Evolutionary conservation across 2,113 vertebrate genomes (phyloP), one percentile per base, ranked within the genome.

Genomic region (Stomatorhinus ivindoensis): DNA sequence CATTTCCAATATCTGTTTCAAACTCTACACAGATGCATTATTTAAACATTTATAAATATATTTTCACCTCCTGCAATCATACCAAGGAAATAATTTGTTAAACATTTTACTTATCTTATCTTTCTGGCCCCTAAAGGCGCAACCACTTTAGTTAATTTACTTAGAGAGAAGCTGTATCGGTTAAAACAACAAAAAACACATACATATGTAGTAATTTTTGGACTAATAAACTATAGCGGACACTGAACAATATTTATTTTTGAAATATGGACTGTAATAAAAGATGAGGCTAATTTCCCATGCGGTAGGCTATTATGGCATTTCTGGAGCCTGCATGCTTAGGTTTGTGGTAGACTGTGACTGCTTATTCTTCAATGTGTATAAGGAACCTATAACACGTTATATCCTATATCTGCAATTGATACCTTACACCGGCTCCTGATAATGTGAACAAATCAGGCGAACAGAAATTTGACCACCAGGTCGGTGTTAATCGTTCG

Each of bases 141-240:
- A 94, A 93, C 93, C 92, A 93, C 91, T 90, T 94, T 94, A 95
- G 94, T 92, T 90, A 94, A 95, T 95, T 94, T 94, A 92, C 91
- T 90, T 92, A 91, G 91, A 91, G 91, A 93, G 92, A 94, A 91
- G 92, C n/a, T 31, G 89, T 94, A 96, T 95, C 94, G 94, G 95
- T 95, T 89, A 69, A 91, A 94, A 88, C 93, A 91, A 92, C 93
- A 92, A 6, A 6, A 17, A 80, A 80, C 73, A 42, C 17, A 80
- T 19, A 80, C 19, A 80, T 91, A 92, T 82, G 89, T 91, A 93
- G 93, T 94, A 92, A 92, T 94, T 92, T 91, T 50, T 58, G 53
- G 91, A 88, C 89, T 93, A 93, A 94, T 93, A 91, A 93, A 93
- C 92, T 93, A 90, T 93, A 93, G 39, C 31, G 27, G 17, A 80